Conservation (phyloP, 2,113 vertebrate species). For the Tympanuchus pallidicinctus region DNA sequence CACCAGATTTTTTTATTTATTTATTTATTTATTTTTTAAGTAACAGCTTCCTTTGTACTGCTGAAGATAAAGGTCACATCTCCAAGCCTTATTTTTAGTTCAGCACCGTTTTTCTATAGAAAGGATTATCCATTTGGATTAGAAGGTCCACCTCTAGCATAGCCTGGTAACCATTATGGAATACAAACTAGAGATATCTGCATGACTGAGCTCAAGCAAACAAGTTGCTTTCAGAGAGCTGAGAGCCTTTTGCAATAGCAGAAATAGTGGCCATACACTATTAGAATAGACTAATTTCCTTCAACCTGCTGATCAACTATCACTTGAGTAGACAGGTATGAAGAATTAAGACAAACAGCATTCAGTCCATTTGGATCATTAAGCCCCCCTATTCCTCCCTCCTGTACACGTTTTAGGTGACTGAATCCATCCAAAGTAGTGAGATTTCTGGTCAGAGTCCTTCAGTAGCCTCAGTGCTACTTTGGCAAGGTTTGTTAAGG, state of each 20-base stretch:
- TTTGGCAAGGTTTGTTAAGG: neutral
- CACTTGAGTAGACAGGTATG: neutral
- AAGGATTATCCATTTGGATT: neutral
- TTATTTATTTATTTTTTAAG: constrained; percentile 47
- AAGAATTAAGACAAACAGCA: neutral
- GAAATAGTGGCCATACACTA: neutral
- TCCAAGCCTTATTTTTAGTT: constrained; percentile 49
- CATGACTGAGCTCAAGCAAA: neutral
- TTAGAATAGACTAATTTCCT: neutral
- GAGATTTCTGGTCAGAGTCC: neutral
- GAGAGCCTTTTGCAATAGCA: neutral
- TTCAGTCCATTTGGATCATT: neutral
- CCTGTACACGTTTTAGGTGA: neutral
- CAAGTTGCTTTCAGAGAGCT: neutral
- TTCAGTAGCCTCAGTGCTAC: neutral
- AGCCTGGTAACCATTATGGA: neutral
- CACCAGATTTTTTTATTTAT: neutral
- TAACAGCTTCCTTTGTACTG: constrained; percentile 58
- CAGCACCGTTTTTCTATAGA: neutral
- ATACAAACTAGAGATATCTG: neutral
- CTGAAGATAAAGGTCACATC: constrained; percentile 40
- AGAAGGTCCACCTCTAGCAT: neutral
- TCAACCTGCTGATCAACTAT: neutral
- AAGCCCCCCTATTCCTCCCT: neutral
- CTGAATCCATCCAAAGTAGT: neutral